A percentile compares a stretch with the other conserved stretches of the same genome.
Evolutionary conservation across 2,113 vertebrate genomes (phyloP).

Genomic region (Melanostigma gelatinosum): DNA sequence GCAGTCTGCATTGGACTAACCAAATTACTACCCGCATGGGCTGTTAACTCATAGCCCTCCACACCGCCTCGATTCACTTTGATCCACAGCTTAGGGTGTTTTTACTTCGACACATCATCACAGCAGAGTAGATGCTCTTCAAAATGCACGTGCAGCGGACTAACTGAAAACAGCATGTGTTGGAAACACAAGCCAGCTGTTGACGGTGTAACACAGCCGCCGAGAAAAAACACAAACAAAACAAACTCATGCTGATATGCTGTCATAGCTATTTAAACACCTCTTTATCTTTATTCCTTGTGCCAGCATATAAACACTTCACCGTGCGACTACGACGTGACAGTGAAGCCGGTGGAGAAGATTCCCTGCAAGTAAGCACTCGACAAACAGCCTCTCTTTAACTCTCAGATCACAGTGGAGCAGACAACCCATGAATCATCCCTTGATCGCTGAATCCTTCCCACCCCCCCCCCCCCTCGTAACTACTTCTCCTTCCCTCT

Average conservation of each 20-base stretch:
- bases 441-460: slow-evolving; percentile 51
- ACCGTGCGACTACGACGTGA: slow-evolving; percentile 79
- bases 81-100: neutral
- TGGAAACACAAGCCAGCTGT: slow-evolving; percentile 20
- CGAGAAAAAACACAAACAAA: neutral
- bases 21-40: neutral
- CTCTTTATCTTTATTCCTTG: slow-evolving; percentile 26
- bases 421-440: slow-evolving; percentile 48
- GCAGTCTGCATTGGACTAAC: neutral
- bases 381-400: slow-evolving; percentile 48
- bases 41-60: neutral
- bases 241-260: slow-evolving; percentile 13
- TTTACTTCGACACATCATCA: neutral
- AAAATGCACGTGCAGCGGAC: neutral
- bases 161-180: neutral
- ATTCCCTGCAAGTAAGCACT: slow-evolving; percentile 84
- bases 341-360: slow-evolving; percentile 75
- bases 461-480: slow-evolving; percentile 1
- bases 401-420: slow-evolving; percentile 41
- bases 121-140: neutral
- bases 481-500: slow-evolving; percentile 21
- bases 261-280: slow-evolving; percentile 14
- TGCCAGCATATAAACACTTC: slow-evolving; percentile 77
- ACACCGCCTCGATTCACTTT: neutral
- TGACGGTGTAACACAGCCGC: neutral